Base-by-base conservation (phyloP, 2,113 vertebrate genomes). In the Carlito syrichta region DNA sequence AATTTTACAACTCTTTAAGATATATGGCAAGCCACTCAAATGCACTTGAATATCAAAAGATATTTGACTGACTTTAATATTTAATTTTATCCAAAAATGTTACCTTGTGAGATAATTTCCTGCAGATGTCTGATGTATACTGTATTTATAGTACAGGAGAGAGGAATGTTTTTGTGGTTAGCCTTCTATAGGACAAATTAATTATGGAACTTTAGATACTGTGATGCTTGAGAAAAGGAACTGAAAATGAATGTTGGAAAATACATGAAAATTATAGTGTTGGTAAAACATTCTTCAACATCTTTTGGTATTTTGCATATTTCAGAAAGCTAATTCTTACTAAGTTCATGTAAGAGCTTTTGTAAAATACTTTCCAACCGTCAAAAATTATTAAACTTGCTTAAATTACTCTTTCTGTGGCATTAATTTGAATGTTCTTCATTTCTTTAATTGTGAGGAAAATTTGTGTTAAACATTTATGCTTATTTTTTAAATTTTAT, bases 311-410 rank as follows among this genome's bases (percentile, higher is more conserved):
- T 43, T 92, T 82, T 60, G 5, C 14, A 93, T 71, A 52, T n/a
- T 87, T 81, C 32, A 77, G 12, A 25, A 85, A 60, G 27, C 30
- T 82, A 50, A 78, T 82, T 86, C 20, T 56, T 74, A 91, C 40
- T 88, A 56, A 73, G 19, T 79, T 56, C 16, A 19, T n/a, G 20
- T 58, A 17, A n/a, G 68, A 74, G 17, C 5, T 45, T 91, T 82
- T 52, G n/a, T 58, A 68, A 56, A 32, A 68, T 71, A 85, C 0
- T 73, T 66, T 79, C 23, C 9, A 89, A 68, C 45, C 23, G 71
- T 40, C 30, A 86, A 63, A 87, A 83, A 52, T 74, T 35, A 35
- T 63, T 63, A 56, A 68, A 38, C 27, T 86, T n/a, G 62, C 54
- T 84, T 54, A 43, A 74, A 38, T n/a, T 1, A 23, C 25, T n/a